These are phyloP conservation scores for Cryptoleucopteryx plumbea DNA, from an alignment of 2,113 vertebrate species.

Conservation along the genomic window DNA sequence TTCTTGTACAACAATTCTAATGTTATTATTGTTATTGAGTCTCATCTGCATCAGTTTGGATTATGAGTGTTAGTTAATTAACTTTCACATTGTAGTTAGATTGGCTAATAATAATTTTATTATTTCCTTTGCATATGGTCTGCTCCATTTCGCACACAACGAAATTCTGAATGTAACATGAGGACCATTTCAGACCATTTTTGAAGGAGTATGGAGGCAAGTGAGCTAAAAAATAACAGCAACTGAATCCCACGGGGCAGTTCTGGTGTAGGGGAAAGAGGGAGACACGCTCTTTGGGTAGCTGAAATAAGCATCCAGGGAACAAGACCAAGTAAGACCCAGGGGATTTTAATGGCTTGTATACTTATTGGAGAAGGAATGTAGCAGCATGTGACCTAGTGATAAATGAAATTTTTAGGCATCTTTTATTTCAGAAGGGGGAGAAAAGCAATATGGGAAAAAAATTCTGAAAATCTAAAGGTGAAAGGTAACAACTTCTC, in stretches of 20 bases:
- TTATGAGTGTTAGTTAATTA: not conserved
- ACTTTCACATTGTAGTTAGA: not conserved
- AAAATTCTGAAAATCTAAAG: not conserved
- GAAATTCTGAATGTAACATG: not conserved
- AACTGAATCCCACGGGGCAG: not conserved
- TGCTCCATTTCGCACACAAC: not conserved
- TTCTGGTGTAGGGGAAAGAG: fast-evolving
- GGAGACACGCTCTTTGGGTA: not conserved
- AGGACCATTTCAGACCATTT: not conserved
- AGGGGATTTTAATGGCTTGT: not conserved
- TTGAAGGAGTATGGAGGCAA: not conserved
- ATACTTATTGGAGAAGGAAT: not conserved
- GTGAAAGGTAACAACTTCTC: not conserved
- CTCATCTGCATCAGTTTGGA: not conserved
- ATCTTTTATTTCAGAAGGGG: not conserved
- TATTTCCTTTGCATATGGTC: not conserved
- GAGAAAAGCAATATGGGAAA: not conserved
- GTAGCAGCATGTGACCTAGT: not conserved
- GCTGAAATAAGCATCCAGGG: not conserved
- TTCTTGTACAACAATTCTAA: not conserved
- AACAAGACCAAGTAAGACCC: not conserved
- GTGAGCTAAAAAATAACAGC: not conserved
- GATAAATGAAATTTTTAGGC: not conserved
- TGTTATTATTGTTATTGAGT: not conserved
- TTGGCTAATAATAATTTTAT: not conserved